Percentiles rank a stretch among this genome's conserved stretches.
These are phyloP conservation scores for Trichonephila clavata DNA, from an alignment of 1,140 invertebrate genomes.

Conservation along the genomic window DNA sequence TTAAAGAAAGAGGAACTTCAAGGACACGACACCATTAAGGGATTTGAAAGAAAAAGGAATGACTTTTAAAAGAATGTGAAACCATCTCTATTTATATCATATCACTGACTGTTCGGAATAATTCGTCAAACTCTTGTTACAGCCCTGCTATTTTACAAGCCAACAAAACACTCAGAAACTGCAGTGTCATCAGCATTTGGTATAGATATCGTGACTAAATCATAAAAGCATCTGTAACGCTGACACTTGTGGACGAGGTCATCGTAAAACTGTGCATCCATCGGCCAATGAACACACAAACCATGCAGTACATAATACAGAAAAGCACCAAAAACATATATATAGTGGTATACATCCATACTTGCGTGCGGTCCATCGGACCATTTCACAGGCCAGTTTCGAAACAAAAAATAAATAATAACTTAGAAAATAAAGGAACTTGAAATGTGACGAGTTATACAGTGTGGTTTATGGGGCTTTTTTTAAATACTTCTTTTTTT, in stretches of 20 bases:
- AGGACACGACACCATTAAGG: too few relatives aligned
- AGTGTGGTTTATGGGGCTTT: slow-evolving; percentile 15
- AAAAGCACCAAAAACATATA: too few relatives aligned
- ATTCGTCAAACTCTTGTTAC: not conserved
- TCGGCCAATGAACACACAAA: not conserved
- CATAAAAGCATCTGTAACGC: slow-evolving; percentile 22
- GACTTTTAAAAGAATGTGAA: too few relatives aligned
- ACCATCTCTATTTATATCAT: too few relatives aligned
- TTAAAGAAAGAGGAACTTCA: too few relatives aligned
- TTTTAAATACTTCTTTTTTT: slow-evolving; percentile 31
- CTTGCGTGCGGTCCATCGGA: slow-evolving; percentile 14
- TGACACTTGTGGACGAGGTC: slow-evolving; percentile 4
- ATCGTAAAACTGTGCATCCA: not conserved
- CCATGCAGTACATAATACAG: not conserved
- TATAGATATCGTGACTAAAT: not conserved
- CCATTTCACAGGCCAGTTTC: not conserved
- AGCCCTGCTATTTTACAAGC: too few relatives aligned
- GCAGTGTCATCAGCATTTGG: not conserved
- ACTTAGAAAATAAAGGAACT: not conserved
- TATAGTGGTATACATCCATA: slow-evolving; percentile 6
- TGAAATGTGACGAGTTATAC: slow-evolving; percentile 22
- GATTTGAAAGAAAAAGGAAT: too few relatives aligned
- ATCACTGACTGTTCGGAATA: too few relatives aligned
- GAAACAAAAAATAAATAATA: slow-evolving; percentile 22
- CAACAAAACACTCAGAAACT: not conserved